A percentile compares a stretch with the other conserved stretches of the same genome.
These are phyloP conservation scores for Vultur gryphus DNA, from an alignment of 2,797 vertebrate genomes.

Conservation along the genomic window DNA sequence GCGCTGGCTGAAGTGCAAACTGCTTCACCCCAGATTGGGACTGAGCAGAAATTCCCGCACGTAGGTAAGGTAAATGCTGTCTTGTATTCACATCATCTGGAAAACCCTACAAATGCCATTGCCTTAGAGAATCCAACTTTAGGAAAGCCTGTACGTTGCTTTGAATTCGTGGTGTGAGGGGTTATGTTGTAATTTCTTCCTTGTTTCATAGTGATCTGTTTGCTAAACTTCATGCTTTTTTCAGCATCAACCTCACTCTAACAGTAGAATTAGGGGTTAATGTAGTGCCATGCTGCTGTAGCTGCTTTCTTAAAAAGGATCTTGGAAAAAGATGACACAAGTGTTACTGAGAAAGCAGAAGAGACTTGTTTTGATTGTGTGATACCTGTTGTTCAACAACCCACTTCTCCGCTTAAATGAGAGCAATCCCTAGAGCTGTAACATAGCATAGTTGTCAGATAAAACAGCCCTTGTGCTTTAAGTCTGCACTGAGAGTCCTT, in stretches of 20 bases:
- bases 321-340: not conserved
- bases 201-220: not conserved
- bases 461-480: not conserved
- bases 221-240: not conserved
- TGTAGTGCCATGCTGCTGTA: not conserved
- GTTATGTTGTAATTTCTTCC: not conserved
- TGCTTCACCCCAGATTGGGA: conserved; percentile 56
- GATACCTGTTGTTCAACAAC: not conserved
- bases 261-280: not conserved
- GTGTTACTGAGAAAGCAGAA: not conserved
- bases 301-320: not conserved
- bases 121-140: not conserved
- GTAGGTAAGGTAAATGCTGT: conserved; percentile 67
- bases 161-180: not conserved
- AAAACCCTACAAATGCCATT: not conserved
- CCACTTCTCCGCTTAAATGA: not conserved
- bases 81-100: not conserved
- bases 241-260: not conserved
- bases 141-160: not conserved
- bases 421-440: not conserved
- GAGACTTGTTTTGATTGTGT: not conserved
- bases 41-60: conserved; percentile 74
- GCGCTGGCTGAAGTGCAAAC: conserved; percentile 54
- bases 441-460: fast-evolving
- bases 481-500: not conserved